Evolutionary conservation across 1,140 invertebrate species (phyloP).

Genomic region (Drosophila tristis): DNA sequence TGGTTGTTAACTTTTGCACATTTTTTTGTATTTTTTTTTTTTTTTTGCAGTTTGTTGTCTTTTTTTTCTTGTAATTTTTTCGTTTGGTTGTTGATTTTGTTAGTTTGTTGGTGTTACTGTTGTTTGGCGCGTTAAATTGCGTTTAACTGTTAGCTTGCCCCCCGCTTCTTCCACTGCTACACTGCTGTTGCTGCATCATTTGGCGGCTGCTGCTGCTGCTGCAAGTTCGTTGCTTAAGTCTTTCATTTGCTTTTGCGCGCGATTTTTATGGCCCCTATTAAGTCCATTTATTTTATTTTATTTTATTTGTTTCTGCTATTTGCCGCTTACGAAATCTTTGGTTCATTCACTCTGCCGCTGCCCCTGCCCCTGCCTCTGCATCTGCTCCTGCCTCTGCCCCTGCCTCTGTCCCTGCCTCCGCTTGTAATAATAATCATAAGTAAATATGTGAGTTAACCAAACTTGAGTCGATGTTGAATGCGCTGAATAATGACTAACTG

Average conservation of each 20-base stretch:
- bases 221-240: conserved; percentile 74
- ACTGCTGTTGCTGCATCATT: conserved; percentile 20
- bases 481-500: conserved; percentile 25
- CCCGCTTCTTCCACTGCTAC: background rate
- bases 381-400: conserved; percentile 3
- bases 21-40: conserved; percentile 33
- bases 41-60: conserved; percentile 18
- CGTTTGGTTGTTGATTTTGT: conserved; percentile 47
- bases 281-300: conserved; percentile 32
- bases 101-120: conserved; percentile 38
- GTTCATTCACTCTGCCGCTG: background rate
- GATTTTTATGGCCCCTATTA: conserved; percentile 59
- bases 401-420: conserved; percentile 10
- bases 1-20: conserved; percentile 80
- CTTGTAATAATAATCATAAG: conserved; percentile 47
- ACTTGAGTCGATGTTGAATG: conserved; percentile 1
- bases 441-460: conserved; percentile 35
- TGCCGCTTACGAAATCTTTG: conserved; percentile 41
- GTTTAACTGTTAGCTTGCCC: conserved; percentile 63
- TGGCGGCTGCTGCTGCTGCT: conserved; percentile 32
- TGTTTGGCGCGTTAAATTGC: conserved; percentile 69
- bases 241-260: conserved; percentile 53
- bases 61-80: conserved; percentile 18
- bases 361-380: conserved; percentile 9
- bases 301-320: conserved; percentile 36